Evolutionary conservation across 2,113 vertebrate species (phyloP).

Genomic region (Lichenostomus cassidix): DNA sequence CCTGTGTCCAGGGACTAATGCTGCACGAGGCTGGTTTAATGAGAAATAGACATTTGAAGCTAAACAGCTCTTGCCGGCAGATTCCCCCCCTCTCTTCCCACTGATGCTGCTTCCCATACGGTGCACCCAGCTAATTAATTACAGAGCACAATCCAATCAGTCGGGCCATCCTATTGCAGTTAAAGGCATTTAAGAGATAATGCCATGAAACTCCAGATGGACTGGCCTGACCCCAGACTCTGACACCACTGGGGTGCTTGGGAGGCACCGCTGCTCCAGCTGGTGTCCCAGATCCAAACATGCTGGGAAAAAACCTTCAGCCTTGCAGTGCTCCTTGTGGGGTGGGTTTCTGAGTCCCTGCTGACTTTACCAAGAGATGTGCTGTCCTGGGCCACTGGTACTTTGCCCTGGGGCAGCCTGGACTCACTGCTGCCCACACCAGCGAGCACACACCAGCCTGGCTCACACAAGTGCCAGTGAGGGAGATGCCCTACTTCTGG

Average conservation of each 20-base stretch:
- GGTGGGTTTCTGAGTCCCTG: neutral
- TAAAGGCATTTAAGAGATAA: conserved; percentile 48
- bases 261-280: rapidly evolving
- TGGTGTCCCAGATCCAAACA: neutral
- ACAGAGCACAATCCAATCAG: conserved; percentile 48
- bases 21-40: neutral
- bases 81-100: neutral
- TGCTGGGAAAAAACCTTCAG: rapidly evolving
- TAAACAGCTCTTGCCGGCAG: neutral
- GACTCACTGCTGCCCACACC: rapidly evolving
- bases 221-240: neutral
- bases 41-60: neutral
- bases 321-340: neutral
- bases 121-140: conserved; percentile 40
- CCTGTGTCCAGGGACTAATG: rapidly evolving
- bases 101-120: neutral
- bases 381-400: neutral
- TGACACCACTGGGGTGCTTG: rapidly evolving
- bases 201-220: conserved; percentile 34
- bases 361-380: neutral
- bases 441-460: neutral
- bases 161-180: conserved; percentile 25
- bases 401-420: neutral
- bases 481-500: neutral
- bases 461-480: neutral